Evolutionary conservation across 2,888 invertebrate species (phyloP).

Genomic region (Scotopteryx bipunctaria): DNA sequence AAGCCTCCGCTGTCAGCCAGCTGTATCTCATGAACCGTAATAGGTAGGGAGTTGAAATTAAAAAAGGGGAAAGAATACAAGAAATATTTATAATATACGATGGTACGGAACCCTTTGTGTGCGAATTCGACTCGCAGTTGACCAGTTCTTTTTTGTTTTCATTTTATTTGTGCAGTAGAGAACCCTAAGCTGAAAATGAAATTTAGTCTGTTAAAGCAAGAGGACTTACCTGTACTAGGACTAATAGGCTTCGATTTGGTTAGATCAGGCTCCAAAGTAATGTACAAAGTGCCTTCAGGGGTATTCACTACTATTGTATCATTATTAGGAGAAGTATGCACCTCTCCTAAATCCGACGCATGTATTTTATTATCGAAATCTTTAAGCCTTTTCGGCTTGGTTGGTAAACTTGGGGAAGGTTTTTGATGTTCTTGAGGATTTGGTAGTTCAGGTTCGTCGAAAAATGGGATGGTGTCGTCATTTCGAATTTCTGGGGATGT

Average conservation of each 20-base stretch:
- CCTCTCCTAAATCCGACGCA: conserved; percentile 64
- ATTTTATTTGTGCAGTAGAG: too few relatives aligned
- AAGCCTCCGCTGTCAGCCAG: too few relatives aligned
- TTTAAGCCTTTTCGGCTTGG: conserved; percentile 34
- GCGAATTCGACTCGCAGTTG: too few relatives aligned
- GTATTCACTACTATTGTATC: conserved; percentile 77
- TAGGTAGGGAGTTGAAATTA: too few relatives aligned
- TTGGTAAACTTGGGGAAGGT: too few relatives aligned
- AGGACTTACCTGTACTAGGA: conserved; percentile 31
- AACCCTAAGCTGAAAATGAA: too few relatives aligned
- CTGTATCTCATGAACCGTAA: too few relatives aligned
- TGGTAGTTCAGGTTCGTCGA: conserved; percentile 56
- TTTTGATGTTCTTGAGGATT: neutral
- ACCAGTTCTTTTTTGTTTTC: too few relatives aligned
- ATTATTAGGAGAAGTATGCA: conserved; percentile 65
- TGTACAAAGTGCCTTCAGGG: conserved; percentile 75
- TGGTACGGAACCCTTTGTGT: too few relatives aligned
- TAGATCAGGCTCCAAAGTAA: conserved; percentile 71
- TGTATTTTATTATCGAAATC: conserved; percentile 46
- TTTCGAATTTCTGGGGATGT: conserved; percentile 64
- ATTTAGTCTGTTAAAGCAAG: too few relatives aligned
- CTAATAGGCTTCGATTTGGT: conserved; percentile 43
- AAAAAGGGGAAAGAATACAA: too few relatives aligned
- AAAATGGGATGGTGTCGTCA: conserved; percentile 57
- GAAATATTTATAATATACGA: too few relatives aligned